A percentile compares a stretch with the other conserved stretches of the same genome.
Evolutionary conservation across 1,140 invertebrate species (phyloP).

Genomic region (Glossosoma conforme): DNA sequence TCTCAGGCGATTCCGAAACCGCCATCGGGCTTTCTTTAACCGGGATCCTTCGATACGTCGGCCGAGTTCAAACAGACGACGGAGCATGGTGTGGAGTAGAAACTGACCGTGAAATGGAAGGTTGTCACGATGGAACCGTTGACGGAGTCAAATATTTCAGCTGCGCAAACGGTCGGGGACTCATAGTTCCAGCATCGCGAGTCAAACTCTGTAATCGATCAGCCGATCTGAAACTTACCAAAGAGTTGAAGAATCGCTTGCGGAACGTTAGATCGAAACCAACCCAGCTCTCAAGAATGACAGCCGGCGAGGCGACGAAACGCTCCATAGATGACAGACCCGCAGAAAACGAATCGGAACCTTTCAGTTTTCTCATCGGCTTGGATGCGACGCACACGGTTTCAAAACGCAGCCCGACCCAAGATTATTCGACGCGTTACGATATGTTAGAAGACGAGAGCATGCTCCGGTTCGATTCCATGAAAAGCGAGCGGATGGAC

Average conservation of each 20-base stretch:
- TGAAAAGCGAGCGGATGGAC: no score
- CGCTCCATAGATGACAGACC: slow-evolving; percentile 42
- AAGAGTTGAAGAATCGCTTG: slow-evolving; percentile 18
- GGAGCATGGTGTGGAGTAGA: slow-evolving; percentile 63
- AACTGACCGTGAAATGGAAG: slow-evolving; percentile 41
- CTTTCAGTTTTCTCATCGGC: slow-evolving; percentile 53
- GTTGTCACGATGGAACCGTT: slow-evolving; percentile 60
- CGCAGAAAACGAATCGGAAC: slow-evolving; percentile 46
- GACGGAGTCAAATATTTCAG: slow-evolving; percentile 53
- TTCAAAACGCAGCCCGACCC: no score
- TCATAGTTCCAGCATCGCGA: slow-evolving; percentile 46
- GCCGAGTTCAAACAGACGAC: slow-evolving; percentile 52
- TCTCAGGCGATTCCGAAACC: slow-evolving; percentile 39
- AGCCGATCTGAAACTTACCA: slow-evolving; percentile 13
- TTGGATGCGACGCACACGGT: slow-evolving; percentile 32
- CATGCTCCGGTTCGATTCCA: no score
- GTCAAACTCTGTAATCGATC: slow-evolving; percentile 12
- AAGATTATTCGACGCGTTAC: no score
- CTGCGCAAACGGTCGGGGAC: slow-evolving; percentile 45
- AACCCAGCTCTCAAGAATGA: no score
- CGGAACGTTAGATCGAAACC: slow-evolving; percentile 12
- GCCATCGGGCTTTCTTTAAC: slow-evolving; percentile 8
- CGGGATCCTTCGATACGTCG: slow-evolving; percentile 55
- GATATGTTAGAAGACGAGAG: no score
- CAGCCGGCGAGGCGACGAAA: slow-evolving; percentile 44